phyloP scores from a whole-genome alignment of 2,888 invertebrate genomes.

The Acronicta alni region DNA sequence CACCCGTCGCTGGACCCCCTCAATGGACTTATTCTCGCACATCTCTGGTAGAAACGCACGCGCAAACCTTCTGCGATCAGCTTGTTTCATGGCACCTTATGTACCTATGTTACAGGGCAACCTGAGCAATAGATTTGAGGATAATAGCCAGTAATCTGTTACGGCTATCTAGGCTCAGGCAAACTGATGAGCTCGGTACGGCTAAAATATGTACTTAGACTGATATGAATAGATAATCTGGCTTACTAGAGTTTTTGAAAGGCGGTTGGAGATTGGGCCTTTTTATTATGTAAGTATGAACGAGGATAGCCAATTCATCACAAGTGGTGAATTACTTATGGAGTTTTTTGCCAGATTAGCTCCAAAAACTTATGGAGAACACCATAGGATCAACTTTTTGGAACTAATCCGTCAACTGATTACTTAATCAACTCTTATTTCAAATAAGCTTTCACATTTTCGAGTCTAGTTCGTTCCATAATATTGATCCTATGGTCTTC shows the following conservation, averaged over 20 bases:
- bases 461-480: too few relatives aligned
- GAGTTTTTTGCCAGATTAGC: too few relatives aligned
- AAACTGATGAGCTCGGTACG: constrained; percentile 23
- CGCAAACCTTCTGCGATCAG: constrained; percentile 8
- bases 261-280: constrained; percentile 4
- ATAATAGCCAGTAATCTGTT: constrained; percentile 50
- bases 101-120: constrained; percentile 1
- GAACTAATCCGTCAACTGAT: too few relatives aligned
- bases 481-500: too few relatives aligned
- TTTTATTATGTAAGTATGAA: constrained; percentile 10
- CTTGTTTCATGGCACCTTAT: not conserved
- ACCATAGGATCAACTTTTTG: too few relatives aligned
- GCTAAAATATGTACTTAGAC: constrained; percentile 28
- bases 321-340: too few relatives aligned
- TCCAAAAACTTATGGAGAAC: too few relatives aligned
- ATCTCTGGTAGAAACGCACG: too few relatives aligned
- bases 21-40: too few relatives aligned
- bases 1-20: too few relatives aligned
- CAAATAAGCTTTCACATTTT: too few relatives aligned
- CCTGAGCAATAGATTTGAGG: constrained; percentile 39
- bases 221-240: constrained; percentile 28
- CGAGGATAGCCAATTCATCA: not conserved
- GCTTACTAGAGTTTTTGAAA: constrained; percentile 4
- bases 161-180: constrained; percentile 29
- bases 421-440: too few relatives aligned